Conservation (phyloP, 2,888 invertebrate species). For the Diabrotica balteata region DNA sequence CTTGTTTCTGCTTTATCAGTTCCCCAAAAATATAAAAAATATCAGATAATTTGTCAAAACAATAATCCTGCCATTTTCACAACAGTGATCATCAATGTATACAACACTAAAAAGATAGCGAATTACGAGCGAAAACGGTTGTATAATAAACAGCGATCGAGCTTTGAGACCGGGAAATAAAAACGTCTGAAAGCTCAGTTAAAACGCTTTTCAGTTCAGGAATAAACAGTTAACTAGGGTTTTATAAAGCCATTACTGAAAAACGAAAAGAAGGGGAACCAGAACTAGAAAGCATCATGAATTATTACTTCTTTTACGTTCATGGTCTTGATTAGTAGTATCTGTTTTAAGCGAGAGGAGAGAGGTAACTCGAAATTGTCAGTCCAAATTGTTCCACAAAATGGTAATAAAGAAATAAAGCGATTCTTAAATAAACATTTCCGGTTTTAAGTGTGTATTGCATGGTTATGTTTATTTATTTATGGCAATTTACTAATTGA, state of each 20-base stretch:
- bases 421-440: too few relatives aligned
- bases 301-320: conserved; percentile 21
- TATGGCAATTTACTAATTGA: too few relatives aligned
- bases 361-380: neutral
- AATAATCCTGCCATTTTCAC: neutral
- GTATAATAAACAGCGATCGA: conserved; percentile 22
- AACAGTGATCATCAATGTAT: neutral
- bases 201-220: conserved; percentile 19
- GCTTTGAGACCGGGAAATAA: conserved; percentile 19
- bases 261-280: conserved; percentile 16
- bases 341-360: neutral
- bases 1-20: too few relatives aligned
- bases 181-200: conserved; percentile 19
- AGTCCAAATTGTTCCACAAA: conserved; percentile 19
- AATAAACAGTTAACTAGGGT: conserved; percentile 25
- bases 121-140: conserved; percentile 14
- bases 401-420: conserved; percentile 18
- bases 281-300: conserved; percentile 21
- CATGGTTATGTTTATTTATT: too few relatives aligned
- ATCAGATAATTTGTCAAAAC: too few relatives aligned
- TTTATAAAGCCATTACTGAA: conserved; percentile 23
- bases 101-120: conserved; percentile 14
- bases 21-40: too few relatives aligned
- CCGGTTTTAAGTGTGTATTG: too few relatives aligned
- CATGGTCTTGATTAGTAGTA: conserved; percentile 16